These are phyloP conservation scores for Fistularia commersonii DNA, from an alignment of 2,797 vertebrate species.

Conservation along the genomic window DNA sequence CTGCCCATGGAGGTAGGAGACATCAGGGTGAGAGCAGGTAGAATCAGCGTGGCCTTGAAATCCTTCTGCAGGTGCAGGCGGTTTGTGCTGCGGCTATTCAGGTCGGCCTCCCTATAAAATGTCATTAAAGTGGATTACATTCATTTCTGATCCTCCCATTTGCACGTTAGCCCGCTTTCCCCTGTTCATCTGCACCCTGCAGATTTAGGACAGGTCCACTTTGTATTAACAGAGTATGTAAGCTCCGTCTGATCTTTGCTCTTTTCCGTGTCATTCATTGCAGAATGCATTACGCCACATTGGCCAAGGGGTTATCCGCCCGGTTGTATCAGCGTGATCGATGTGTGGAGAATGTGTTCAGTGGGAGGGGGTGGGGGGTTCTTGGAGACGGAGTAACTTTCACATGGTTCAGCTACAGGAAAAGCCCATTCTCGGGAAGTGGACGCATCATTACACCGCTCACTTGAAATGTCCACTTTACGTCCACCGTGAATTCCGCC, in stretches of 20 bases:
- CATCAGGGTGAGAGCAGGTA: no score
- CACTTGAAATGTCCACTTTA: no score
- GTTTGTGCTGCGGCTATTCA: slow-evolving; percentile 1
- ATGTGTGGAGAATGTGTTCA: no score
- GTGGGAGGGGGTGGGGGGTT: background rate
- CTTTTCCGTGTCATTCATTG: background rate
- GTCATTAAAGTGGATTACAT: slow-evolving; percentile 26
- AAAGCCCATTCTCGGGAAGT: slow-evolving; percentile 11
- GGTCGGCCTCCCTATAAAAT: slow-evolving; percentile 12
- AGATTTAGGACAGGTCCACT: no score
- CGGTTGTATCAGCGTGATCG: no score
- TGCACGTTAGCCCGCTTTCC: background rate
- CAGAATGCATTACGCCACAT: background rate
- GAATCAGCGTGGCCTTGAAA: background rate
- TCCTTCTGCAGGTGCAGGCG: slow-evolving; percentile 1
- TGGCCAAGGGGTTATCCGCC: no score
- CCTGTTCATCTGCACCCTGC: background rate
- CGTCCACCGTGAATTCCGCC: no score
- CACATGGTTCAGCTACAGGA: slow-evolving; percentile 17
- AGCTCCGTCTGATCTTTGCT: no score
- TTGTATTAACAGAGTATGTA: no score
- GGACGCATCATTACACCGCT: background rate
- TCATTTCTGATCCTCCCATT: slow-evolving; percentile 4
- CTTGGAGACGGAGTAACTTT: background rate
- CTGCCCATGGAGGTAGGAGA: no score